Conservation (phyloP, 35 echinoderm and acorn worm species). For the Acanthaster planci region DNA sequence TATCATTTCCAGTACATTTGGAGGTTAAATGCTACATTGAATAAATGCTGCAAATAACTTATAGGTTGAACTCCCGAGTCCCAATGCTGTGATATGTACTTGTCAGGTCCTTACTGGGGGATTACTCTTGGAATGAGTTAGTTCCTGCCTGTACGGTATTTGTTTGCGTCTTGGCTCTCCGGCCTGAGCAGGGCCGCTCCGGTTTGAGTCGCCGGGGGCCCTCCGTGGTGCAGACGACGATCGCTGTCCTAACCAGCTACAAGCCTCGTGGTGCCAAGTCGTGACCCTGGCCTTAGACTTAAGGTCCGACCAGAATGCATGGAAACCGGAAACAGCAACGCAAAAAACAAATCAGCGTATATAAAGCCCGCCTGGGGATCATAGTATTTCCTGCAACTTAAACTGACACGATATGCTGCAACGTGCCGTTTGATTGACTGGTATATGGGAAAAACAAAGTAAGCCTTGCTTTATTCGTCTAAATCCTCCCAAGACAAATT, state of each 20-base stretch:
- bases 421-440: slow-evolving; percentile 1
- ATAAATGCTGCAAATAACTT: no score
- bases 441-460: neutral
- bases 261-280: neutral
- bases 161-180: no score
- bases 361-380: neutral
- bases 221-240: no score
- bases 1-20: no score
- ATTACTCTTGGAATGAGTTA: no score
- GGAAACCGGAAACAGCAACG: slow-evolving; percentile 1
- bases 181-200: no score
- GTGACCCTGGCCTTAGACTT: slow-evolving; percentile 20
- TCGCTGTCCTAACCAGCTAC: neutral
- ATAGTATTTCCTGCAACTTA: slow-evolving; percentile 9
- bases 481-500: slow-evolving; percentile 1
- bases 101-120: no score
- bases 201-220: no score
- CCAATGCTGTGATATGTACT: no score
- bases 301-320: neutral
- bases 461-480: slow-evolving; percentile 4
- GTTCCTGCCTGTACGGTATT: no score
- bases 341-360: neutral
- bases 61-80: no score
- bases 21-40: no score
- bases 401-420: neutral